Conservation (phyloP, 2,113 vertebrate species). For the Centropus bengalensis region DNA sequence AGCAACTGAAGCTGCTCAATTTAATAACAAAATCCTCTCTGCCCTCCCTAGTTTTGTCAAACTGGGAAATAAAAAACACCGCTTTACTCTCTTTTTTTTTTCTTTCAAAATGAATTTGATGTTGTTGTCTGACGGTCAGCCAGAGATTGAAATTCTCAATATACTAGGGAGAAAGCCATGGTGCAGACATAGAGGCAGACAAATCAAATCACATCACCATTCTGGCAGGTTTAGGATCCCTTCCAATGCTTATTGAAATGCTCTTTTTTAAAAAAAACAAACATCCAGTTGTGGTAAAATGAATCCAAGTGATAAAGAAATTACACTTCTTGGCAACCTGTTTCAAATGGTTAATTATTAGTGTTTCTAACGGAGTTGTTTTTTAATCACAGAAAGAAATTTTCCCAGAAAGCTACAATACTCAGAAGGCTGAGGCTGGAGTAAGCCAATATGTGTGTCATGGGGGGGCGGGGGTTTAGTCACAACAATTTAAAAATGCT, state of each 20-base stretch:
- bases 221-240: background rate
- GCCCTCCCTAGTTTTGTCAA: conserved; percentile 14
- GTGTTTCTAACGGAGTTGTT: background rate
- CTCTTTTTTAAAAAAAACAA: background rate
- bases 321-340: background rate
- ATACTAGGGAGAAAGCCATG: background rate
- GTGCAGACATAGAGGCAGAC: background rate
- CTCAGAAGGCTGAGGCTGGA: background rate
- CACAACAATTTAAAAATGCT: background rate
- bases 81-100: conserved; percentile 20
- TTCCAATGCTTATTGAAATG: background rate
- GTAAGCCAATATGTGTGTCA: background rate
- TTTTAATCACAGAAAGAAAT: background rate
- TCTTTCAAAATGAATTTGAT: conserved; percentile 28
- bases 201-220: background rate
- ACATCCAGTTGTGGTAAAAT: background rate
- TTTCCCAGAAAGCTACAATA: background rate
- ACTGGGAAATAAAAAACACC: conserved; percentile 19
- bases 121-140: background rate
- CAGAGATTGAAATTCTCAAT: background rate
- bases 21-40: conserved; percentile 66
- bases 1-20: conserved; percentile 48
- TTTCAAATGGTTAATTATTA: background rate
- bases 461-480: background rate
- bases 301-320: background rate